phyloP scores from a whole-genome alignment of 1,140 invertebrate genomes.

The Xylocopa sonorina region DNA sequence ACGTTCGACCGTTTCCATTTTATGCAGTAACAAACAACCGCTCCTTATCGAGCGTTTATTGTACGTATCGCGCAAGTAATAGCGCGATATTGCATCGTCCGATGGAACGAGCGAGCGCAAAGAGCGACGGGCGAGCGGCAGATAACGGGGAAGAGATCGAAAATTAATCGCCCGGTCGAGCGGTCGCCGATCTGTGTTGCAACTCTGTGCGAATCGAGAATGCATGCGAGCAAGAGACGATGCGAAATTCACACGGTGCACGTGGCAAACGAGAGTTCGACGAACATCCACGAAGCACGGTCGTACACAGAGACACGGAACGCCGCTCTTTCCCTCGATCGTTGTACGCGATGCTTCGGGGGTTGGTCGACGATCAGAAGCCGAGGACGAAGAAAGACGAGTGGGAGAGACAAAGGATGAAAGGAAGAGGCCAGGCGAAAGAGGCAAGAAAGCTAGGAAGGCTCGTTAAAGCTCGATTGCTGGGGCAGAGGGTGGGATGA shows the following conservation, averaged over 20 bases:
- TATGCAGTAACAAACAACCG: slow-evolving; percentile 43
- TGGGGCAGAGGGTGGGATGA: neutral
- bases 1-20: slow-evolving; percentile 36
- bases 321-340: neutral
- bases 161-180: slow-evolving; percentile 23
- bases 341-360: neutral
- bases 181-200: neutral
- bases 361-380: neutral
- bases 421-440: neutral
- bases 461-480: slow-evolving; percentile 2
- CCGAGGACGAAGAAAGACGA: neutral
- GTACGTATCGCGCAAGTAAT: slow-evolving; percentile 34
- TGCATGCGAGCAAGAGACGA: neutral
- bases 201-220: neutral
- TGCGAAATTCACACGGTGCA: neutral
- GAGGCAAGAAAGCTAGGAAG: neutral
- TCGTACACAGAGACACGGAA: neutral
- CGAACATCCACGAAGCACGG: neutral
- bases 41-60: slow-evolving; percentile 46
- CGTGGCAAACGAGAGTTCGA: too few relatives aligned
- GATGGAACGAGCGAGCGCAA: slow-evolving; percentile 16
- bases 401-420: neutral
- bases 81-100: slow-evolving; percentile 35
- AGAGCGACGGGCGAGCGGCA: neutral
- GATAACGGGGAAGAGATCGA: slow-evolving; percentile 29